Evolutionary conservation across 2,888 invertebrate genomes (phyloP), one percentile per base, ranked within the genome.

Genomic region (Tortrix viridana): DNA sequence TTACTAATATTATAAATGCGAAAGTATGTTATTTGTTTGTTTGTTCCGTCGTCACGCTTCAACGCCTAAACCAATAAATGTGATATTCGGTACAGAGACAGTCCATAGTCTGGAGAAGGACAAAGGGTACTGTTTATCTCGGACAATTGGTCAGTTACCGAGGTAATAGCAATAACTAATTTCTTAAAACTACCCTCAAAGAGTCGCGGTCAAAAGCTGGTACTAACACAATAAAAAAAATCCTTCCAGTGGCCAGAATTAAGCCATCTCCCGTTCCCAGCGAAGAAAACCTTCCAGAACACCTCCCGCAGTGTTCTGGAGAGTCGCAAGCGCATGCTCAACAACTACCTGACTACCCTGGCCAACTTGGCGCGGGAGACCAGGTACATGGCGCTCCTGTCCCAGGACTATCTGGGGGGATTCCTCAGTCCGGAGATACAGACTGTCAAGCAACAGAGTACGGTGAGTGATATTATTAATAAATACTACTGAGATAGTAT

Each of bases 251-350:
- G 95, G 93, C 95, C 96, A 32, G 95, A 96, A 78, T 85, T 98
- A 20, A 93, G 94, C 0, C 95, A 95, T 73, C 89, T 98, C 37
- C 93, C 95, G 22, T 97, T 98, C 79, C 98, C 98, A 0, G 97
- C 96, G 0, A 99, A 98, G 86, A 98, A 98, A 81, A 96, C 98
- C 50, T 97, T 98, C 84, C 97, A 98, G 79, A 98, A 98, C 80
- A 97, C 97, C 82, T 97, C 97, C 62, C 90, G 96, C 9, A 88
- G 94, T 1, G 96, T 98, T 22, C 87, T 98, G 59, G 98, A 98
- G 81, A 95, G 95, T 74, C 93, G 98, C 18, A 97, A 97, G 93
- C 89, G 94, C 46, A 94, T 95, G 93, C 79, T 98, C 43, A 97
- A 98, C 77, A 94, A 93, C 66, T 98, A 98, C 86, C 89, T 98